Base-by-base conservation (phyloP, 2,888 invertebrate species). In the Drosophila meridiana region DNA sequence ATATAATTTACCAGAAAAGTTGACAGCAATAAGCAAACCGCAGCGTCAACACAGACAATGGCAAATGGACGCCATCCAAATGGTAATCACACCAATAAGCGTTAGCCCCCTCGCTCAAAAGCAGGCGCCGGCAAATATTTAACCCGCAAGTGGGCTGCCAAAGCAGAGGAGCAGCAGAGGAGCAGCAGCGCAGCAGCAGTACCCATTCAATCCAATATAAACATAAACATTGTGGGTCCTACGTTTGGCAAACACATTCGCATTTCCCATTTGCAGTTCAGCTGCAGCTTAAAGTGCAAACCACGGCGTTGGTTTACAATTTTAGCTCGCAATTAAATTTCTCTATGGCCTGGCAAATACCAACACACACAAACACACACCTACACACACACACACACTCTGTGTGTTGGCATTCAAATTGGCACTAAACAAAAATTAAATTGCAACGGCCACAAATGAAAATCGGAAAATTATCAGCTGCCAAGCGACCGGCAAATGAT, bases 321-420 rank as follows among this genome's bases (percentile, higher is more conserved):
- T 87, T 81, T 50, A 83, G 67, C 82, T 86, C 84, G 65, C 83
- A 88, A 89, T 83, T 83, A 69, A 89, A 83, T 83, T 87, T 75
- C 63, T 38, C 47, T 30, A 61, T 63, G n/a, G 58, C 14, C 48
- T 26, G 60, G 43, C 20, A 67, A 47, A 63, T 45, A 53, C 48
- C 50, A 34, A 34, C 63, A 69, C 60, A 42, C n/a, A 32, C 32
- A 52, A 43, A 9, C 63, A 40, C 69, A 61, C 36, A 48, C 38
- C 34, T 60, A 11, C 56, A 26, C 69, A 60, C 34, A 58, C 32
- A 14, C 60, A 45, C 20, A 32, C 11, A 38, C 38, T 43, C 28
- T 66, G 47, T 65, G 45, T 61, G 50, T 40, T 6, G 53, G 53
- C 57, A 61, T 38, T 64, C 62, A 78, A 81, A 79, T 63, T 67